A percentile compares a stretch with the other conserved stretches of the same genome.
Conservation (phyloP, 2,888 invertebrate species). For the Chloroclystis v-ata region DNA sequence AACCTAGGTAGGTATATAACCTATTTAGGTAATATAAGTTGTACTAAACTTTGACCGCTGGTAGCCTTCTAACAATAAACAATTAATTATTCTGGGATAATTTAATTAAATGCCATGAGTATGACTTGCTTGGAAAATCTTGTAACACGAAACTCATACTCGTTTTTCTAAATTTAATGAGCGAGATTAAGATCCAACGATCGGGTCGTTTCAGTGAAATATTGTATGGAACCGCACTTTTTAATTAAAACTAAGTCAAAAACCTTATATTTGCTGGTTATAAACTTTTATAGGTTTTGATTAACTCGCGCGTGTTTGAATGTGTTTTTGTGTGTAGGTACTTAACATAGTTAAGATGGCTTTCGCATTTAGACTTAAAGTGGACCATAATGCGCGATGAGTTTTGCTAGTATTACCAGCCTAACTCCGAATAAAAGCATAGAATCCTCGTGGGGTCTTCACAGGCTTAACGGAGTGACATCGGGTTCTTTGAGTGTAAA, state of each 20-base stretch:
- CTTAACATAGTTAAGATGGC: too few species aligned
- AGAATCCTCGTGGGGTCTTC: too few species aligned
- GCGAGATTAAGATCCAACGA: slow-evolving; percentile 10
- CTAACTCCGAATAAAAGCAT: too few species aligned
- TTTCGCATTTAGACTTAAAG: too few species aligned
- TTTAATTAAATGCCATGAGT: slow-evolving; percentile 7
- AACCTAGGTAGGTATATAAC: too few species aligned
- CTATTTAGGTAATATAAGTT: too few species aligned
- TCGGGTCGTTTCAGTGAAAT: slow-evolving; percentile 8
- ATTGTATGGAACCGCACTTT: slow-evolving; percentile 6
- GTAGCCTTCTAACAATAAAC: neutral
- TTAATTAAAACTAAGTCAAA: slow-evolving; percentile 4
- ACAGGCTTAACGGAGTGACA: too few species aligned
- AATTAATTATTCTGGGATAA: slow-evolving; percentile 1
- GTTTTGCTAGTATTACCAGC: too few species aligned
- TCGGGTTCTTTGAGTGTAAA: too few species aligned
- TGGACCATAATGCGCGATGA: too few species aligned
- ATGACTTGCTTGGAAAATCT: slow-evolving; percentile 11
- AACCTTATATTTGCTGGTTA: neutral
- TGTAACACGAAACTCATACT: slow-evolving; percentile 5
- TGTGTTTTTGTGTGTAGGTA: too few species aligned
- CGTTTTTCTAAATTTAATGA: slow-evolving; percentile 18
- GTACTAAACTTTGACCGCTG: neutral
- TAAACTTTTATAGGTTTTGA: neutral
- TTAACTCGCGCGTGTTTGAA: too few species aligned